Conservation (phyloP, 2,113 vertebrate genomes). For the Corythornis cristatus region DNA sequence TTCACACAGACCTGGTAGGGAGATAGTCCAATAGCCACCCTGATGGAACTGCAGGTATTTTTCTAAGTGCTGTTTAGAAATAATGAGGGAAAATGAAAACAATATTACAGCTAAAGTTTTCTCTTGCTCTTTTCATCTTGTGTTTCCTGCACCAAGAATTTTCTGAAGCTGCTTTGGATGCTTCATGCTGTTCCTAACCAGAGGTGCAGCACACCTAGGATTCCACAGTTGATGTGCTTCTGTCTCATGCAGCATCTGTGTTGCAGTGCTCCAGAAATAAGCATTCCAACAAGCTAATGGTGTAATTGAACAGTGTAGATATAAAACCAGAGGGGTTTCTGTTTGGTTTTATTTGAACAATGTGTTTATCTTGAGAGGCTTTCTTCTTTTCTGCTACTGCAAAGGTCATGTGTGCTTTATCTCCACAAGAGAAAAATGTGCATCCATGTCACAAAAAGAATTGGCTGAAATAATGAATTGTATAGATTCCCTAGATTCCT, state of each 20-base stretch:
- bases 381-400: background rate
- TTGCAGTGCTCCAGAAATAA: background rate
- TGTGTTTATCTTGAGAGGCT: background rate
- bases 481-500: constrained; percentile 10
- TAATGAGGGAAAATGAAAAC: background rate
- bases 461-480: background rate
- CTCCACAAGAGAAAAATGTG: background rate
- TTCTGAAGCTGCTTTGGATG: background rate
- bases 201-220: background rate
- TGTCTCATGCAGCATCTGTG: background rate
- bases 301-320: background rate
- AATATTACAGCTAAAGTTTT: background rate
- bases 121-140: background rate
- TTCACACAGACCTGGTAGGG: background rate
- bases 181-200: background rate
- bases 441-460: background rate
- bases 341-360: background rate
- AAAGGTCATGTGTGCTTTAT: background rate
- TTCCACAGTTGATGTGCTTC: background rate
- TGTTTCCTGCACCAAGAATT: background rate
- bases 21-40: background rate
- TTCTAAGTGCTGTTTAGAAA: background rate
- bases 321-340: background rate
- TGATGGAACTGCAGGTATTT: background rate
- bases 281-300: background rate